These are phyloP conservation scores for Nomada ruficornis DNA, from an alignment of 2,888 invertebrate species.

Conservation along the genomic window DNA sequence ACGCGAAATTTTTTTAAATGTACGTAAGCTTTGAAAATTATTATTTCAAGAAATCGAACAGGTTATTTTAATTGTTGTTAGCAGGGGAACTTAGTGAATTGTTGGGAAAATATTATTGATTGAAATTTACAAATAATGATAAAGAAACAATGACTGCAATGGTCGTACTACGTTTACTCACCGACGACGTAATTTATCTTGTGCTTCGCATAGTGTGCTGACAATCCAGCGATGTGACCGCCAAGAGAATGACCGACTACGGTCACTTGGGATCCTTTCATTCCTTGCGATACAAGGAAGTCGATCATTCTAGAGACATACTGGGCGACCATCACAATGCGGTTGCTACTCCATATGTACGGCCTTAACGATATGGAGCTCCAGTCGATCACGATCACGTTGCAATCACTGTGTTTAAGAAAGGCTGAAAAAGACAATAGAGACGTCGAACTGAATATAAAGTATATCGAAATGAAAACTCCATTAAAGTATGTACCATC, in stretches of 20 bases:
- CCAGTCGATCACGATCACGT: constrained; percentile 80
- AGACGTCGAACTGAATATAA: not conserved
- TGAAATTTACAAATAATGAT: not conserved
- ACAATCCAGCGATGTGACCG: constrained; percentile 77
- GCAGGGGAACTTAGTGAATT: no score
- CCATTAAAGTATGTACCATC: constrained; percentile 70
- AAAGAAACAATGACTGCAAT: not conserved
- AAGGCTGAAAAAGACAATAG: constrained; percentile 67
- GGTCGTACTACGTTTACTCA: constrained; percentile 51
- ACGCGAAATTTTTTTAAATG: no score
- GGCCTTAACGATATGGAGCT: constrained; percentile 61
- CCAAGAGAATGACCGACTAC: constrained; percentile 80
- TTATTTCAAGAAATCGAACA: no score
- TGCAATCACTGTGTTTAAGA: constrained; percentile 72
- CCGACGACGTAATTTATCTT: constrained; percentile 74
- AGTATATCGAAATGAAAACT: not conserved
- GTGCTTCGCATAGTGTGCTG: constrained; percentile 66
- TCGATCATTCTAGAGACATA: constrained; percentile 74
- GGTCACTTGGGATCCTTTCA: constrained; percentile 66
- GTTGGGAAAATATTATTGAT: not conserved
- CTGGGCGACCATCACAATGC: constrained; percentile 69
- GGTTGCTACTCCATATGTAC: constrained; percentile 68
- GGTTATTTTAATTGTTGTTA: no score
- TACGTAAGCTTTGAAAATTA: no score
- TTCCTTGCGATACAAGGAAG: constrained; percentile 71